phyloP scores from a whole-genome alignment of 2,888 invertebrate genomes.

The Gortyna flavago region DNA sequence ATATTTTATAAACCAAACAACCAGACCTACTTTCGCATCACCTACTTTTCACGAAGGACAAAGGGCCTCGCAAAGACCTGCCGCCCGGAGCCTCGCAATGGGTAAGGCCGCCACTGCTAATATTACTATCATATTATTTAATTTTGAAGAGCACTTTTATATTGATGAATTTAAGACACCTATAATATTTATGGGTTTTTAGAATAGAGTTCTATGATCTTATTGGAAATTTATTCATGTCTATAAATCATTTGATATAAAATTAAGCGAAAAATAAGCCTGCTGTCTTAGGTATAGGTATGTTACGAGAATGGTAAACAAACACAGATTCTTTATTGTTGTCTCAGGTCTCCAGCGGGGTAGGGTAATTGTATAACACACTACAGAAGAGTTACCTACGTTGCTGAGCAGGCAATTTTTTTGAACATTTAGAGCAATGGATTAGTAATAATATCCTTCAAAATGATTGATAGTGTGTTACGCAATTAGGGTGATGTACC shows the following conservation, averaged over 20 bases:
- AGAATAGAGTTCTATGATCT: conserved; percentile 41
- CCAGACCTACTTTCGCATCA: no score
- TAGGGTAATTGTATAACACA: neutral
- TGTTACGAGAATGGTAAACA: neutral
- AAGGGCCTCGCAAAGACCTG: no score
- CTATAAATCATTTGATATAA: conserved; percentile 39
- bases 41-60: no score
- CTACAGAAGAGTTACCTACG: no score
- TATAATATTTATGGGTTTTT: conserved; percentile 53
- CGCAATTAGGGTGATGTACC: neutral
- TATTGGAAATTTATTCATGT: conserved; percentile 43
- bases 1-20: no score
- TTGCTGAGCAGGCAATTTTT: neutral
- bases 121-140: conserved; percentile 41
- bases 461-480: neutral
- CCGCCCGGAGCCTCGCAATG: no score
- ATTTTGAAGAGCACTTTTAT: conserved; percentile 51
- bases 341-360: neutral
- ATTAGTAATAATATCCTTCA: neutral
- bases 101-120: no score
- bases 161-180: conserved; percentile 42
- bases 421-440: neutral
- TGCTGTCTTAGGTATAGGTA: conserved; percentile 8
- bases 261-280: conserved; percentile 28
- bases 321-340: conserved; percentile 2